These are phyloP conservation scores for Epinotia brunnichana DNA, from an alignment of 2,888 invertebrate genomes.

Conservation along the genomic window DNA sequence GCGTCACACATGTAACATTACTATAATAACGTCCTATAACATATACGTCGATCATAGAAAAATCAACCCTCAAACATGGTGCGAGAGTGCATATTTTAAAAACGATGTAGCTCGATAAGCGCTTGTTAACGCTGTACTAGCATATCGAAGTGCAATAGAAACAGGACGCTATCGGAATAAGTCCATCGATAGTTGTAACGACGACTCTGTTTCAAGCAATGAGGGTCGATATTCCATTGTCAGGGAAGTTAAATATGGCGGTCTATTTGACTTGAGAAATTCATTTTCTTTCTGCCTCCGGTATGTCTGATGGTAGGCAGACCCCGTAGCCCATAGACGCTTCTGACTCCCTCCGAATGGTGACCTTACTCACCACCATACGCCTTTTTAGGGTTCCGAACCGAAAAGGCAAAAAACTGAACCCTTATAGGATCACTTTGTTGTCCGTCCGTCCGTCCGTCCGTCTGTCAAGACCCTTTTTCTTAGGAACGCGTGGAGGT, in stretches of 20 bases:
- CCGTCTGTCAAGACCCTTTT: no score
- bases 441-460: no score
- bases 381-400: no score
- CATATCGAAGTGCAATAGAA: neutral
- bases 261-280: neutral
- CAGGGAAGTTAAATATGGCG: neutral
- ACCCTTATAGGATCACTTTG: no score
- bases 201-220: neutral
- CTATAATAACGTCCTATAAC: neutral
- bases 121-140: neutral
- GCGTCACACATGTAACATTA: slow-evolving; percentile 1
- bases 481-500: no score
- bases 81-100: neutral
- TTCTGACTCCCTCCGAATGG: no score
- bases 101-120: neutral
- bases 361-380: no score
- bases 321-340: no score
- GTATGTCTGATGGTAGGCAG: no score
- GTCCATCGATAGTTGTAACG: neutral
- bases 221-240: neutral
- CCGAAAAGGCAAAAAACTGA: no score
- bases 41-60: neutral
- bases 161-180: neutral
- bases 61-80: neutral
- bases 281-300: no score